Evolutionary conservation across 2,888 invertebrate genomes (phyloP).

Genomic region (Galerucella calmariensis): DNA sequence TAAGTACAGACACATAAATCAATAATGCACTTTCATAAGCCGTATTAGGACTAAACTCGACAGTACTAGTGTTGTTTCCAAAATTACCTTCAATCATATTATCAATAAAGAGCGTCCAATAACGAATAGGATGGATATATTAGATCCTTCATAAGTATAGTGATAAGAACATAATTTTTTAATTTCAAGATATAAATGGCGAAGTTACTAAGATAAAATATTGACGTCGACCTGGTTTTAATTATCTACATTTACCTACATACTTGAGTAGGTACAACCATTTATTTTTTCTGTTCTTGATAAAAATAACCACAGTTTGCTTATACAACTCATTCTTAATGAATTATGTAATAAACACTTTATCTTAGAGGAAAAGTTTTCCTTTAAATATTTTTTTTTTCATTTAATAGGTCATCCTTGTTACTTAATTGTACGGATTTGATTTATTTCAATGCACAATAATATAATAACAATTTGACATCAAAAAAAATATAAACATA

Average conservation of each 20-base stretch:
- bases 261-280: constrained; percentile 12
- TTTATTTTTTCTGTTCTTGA: constrained; percentile 25
- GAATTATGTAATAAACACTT: constrained; percentile 29
- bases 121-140: too few relatives aligned
- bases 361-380: constrained; percentile 11
- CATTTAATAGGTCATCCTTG: not conserved
- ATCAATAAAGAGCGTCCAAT: too few relatives aligned
- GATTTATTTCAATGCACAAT: not conserved
- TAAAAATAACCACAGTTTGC: constrained; percentile 30
- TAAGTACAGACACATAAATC: too few relatives aligned
- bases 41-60: too few relatives aligned
- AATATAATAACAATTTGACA: too few relatives aligned
- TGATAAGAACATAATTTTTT: not conserved
- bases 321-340: constrained; percentile 29
- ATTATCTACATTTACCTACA: constrained; percentile 22
- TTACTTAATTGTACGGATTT: not conserved
- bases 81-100: too few relatives aligned
- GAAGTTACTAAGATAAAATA: not conserved
- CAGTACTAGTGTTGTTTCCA: too few relatives aligned
- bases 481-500: too few relatives aligned
- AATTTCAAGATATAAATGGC: not conserved
- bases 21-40: too few relatives aligned
- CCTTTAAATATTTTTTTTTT: constrained; percentile 10
- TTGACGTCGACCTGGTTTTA: constrained; percentile 5
- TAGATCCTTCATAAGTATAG: not conserved